Evolutionary conservation across 2,797 vertebrate genomes (phyloP).

Genomic region (Macroramphosus scolopax): DNA sequence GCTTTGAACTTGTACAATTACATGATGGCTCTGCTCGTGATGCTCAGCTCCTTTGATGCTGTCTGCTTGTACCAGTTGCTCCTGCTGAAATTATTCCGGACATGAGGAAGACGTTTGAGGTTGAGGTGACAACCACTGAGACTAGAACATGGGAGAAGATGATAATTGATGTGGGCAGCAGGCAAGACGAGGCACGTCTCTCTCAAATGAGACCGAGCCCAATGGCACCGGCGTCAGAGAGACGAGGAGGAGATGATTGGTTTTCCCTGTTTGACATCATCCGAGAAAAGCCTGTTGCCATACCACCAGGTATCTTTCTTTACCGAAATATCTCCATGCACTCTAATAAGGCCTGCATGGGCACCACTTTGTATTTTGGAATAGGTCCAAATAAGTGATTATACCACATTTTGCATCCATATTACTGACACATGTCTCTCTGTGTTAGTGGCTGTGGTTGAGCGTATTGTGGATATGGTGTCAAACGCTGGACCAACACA

Average conservation of each 20-base stretch:
- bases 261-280: constrained; percentile 41
- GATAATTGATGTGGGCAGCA: constrained; percentile 51
- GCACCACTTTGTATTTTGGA: background rate
- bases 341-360: background rate
- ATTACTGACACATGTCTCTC: constrained; percentile 15
- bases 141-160: constrained; percentile 42
- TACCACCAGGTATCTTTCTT: constrained; percentile 54
- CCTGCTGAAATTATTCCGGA: constrained; percentile 34
- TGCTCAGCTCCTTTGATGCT: constrained; percentile 21
- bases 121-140: constrained; percentile 46
- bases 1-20: background rate
- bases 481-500: constrained; percentile 29
- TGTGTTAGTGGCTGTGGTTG: constrained; percentile 39
- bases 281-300: constrained; percentile 28
- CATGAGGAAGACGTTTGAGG: constrained; percentile 25
- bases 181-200: constrained; percentile 37
- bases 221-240: constrained; percentile 19
- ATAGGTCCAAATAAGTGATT: background rate
- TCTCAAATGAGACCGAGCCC: constrained; percentile 43
- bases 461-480: constrained; percentile 15
- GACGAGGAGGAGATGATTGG: constrained; percentile 58
- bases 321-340: background rate
- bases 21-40: background rate
- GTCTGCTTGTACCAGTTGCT: constrained; percentile 39
- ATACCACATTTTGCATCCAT: background rate